Evolutionary conservation across 2,113 vertebrate species (phyloP), one percentile per base, ranked within the genome.

Genomic region (Rattus rattus): DNA sequence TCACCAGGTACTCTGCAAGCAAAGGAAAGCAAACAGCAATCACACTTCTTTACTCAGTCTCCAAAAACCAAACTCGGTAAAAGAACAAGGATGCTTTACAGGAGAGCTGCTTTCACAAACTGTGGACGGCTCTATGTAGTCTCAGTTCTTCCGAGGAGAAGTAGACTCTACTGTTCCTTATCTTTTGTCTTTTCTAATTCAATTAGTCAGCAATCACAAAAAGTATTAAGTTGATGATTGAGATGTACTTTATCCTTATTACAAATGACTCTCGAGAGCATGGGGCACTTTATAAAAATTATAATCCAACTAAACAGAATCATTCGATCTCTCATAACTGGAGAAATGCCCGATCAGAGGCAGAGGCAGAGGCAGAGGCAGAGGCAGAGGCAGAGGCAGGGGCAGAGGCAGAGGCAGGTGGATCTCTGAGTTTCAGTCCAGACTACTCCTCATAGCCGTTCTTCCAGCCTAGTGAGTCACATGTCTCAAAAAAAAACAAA

Each of bases 1-100:
- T 76, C 96, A 94, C 95, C 96, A 91, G 86, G 72, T 90, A 87
- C 83, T 97, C 75, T 95, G 67, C 87, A 96, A 97, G 94, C 75
- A 97, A 97, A 94, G 59, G 54, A 95, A 94, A 89, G 69, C 69
- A 96, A 96, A 36, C 59, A 94, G 89, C 88, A 97, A 96, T 97
- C 95, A 96, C 77, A 95, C 92, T 86, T 69, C 63, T 92, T 97
- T 43, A 89, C 56, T 90, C 54, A 72, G 83, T 90, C 94, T 95
- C 79, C 47, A 92, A 86, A 49, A 96, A 59, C 76, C 90, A 86
- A 86, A 6, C 76, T 77, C 93, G 85, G 52, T 67, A 76, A 70
- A 93, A 97, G 87, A 96, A 67, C 9, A 96, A 36, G 9, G 22
- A 76, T 75, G 83, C 52, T 49, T 81, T 97, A 84, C 33, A 95